These are phyloP conservation scores for Ophraella communa DNA, from an alignment of 2,888 invertebrate species.

Conservation along the genomic window DNA sequence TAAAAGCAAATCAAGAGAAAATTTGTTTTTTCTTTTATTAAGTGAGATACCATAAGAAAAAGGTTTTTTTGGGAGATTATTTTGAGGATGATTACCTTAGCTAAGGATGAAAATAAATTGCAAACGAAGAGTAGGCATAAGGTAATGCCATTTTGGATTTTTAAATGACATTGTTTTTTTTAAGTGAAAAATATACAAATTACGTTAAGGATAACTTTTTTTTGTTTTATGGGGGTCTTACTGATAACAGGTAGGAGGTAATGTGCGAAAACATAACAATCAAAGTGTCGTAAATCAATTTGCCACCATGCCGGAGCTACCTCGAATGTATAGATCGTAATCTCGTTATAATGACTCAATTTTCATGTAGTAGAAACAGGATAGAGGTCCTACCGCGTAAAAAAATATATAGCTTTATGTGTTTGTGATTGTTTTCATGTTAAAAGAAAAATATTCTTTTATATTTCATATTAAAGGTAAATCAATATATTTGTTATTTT, in stretches of 20 bases:
- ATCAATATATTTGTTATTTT: no score
- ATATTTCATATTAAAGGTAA: not conserved
- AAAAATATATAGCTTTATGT: not conserved
- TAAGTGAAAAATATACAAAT: no score
- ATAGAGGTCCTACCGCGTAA: slow-evolving; percentile 1
- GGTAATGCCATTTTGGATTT: no score
- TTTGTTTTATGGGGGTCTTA: not conserved
- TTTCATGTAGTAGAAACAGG: slow-evolving; percentile 7
- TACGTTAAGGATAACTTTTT: not conserved
- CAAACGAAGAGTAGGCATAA: no score
- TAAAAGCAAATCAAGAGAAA: no score
- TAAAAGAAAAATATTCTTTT: not conserved
- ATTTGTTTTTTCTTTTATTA: no score
- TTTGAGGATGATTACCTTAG: no score
- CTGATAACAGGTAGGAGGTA: slow-evolving; percentile 6
- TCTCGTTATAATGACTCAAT: slow-evolving; percentile 32
- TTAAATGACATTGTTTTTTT: no score
- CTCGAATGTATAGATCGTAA: slow-evolving; percentile 27
- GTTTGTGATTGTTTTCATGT: not conserved
- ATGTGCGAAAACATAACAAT: slow-evolving; percentile 25
- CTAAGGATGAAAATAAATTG: no score
- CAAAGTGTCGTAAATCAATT: slow-evolving; percentile 24
- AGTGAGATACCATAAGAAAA: no score
- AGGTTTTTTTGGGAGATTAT: no score
- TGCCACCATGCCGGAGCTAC: slow-evolving; percentile 20